phyloP scores from a whole-genome alignment of 2,888 invertebrate genomes.

The Hartigia nigra region DNA sequence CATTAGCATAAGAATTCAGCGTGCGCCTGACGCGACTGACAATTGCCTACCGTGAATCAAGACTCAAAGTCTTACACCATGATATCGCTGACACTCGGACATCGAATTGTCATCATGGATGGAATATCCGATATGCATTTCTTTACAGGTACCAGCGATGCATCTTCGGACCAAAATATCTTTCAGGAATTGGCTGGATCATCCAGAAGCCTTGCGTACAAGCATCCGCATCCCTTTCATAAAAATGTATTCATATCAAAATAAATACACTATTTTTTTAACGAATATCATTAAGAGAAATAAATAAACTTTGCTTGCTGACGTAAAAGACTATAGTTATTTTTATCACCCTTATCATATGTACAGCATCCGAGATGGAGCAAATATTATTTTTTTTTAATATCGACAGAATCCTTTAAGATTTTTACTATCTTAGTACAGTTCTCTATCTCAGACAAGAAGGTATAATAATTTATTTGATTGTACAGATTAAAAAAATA shows the following conservation, averaged over 20 bases:
- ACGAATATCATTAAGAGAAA: not conserved
- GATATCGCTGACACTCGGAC: conserved; percentile 41
- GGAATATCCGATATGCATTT: conserved; percentile 32
- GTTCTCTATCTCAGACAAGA: no score
- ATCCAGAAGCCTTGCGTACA: not conserved
- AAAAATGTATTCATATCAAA: not conserved
- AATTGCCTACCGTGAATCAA: conserved; percentile 57
- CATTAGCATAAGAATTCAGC: conserved; percentile 67
- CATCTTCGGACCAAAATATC: not conserved
- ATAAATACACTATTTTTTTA: not conserved
- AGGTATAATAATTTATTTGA: not conserved
- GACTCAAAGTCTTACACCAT: conserved; percentile 50
- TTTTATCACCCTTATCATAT: not conserved
- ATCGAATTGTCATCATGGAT: conserved; percentile 43
- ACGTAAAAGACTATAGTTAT: not conserved
- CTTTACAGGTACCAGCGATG: not conserved
- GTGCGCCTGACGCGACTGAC: conserved; percentile 64
- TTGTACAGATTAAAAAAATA: not conserved
- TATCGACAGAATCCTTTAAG: not conserved
- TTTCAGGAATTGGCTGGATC: not conserved
- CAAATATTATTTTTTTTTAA: no score
- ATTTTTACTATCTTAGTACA: no score
- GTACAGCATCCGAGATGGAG: not conserved
- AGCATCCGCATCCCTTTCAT: not conserved
- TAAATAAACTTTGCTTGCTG: not conserved